Conservation (phyloP, 1,140 invertebrate genomes). For the Tenebrio molitor region DNA sequence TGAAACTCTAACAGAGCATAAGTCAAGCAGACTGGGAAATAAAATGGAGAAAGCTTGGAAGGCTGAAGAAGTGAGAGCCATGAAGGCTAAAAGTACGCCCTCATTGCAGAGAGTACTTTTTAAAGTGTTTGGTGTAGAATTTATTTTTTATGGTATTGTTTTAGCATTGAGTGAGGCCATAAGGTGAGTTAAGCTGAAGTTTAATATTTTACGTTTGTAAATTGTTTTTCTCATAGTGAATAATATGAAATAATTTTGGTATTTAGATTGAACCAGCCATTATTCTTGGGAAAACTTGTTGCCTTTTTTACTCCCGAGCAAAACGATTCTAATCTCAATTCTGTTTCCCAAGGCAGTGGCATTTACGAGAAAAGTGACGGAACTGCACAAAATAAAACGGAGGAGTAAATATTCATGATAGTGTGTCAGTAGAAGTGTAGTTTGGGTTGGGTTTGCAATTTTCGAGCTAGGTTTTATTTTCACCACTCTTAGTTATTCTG, state of each 20-base stretch:
- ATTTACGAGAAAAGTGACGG: constrained; percentile 72
- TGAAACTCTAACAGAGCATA: constrained; percentile 71
- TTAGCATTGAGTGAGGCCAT: constrained; percentile 62
- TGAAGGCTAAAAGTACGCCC: constrained; percentile 59
- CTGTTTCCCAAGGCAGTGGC: constrained; percentile 69
- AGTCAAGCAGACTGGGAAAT: constrained; percentile 71
- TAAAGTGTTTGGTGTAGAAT: constrained; percentile 60
- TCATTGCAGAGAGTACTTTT: constrained; percentile 60
- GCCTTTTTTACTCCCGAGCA: constrained; percentile 74
- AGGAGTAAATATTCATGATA: constrained; percentile 49
- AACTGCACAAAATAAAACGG: constrained; percentile 15
- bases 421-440: constrained; percentile 67
- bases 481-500: background rate
- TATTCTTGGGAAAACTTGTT: constrained; percentile 80
- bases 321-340: constrained; percentile 44
- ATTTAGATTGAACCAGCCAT: constrained; percentile 78
- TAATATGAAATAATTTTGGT: constrained; percentile 40
- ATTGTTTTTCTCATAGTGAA: constrained; percentile 30
- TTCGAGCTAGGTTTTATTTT: background rate
- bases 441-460: constrained; percentile 68
- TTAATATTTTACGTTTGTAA: constrained; percentile 3
- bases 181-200: constrained; percentile 55
- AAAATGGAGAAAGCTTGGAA: constrained; percentile 70
- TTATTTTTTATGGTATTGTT: constrained; percentile 63
- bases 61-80: constrained; percentile 65